Base-by-base conservation (phyloP, 1,140 invertebrate genomes). In the Riptortus pedestris region DNA sequence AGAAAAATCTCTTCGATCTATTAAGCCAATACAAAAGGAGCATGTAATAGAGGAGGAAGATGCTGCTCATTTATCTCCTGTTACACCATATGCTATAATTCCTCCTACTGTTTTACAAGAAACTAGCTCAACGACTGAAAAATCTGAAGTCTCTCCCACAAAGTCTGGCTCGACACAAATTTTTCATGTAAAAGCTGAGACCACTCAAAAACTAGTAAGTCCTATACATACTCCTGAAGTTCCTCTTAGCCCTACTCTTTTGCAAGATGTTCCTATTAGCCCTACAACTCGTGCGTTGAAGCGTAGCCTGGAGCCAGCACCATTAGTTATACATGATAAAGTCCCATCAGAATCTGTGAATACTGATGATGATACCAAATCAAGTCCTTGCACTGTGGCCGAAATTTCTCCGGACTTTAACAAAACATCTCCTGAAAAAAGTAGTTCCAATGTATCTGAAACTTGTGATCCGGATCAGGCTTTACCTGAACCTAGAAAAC, bases 21-120 rank as follows among this genome's bases (percentile, higher is more conserved):
- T 66, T 7, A 63, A 60, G 20, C 27, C 47, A 2, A 57, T 55
- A 22, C 38, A 59, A 57, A 45, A 63, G 47, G 66, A 67, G 33
- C 57, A 63, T 47, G 52, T 66, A 48, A 66, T 67, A 16, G 65
- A 69, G 61, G 68, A 69, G 63, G 67, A 65, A 60, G 60, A 65
- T 63, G 20, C 61, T 5, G 28, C 59, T 28, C 57, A 55, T 64
- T 38, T 62, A 20, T 66, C 65, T 47, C 51, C 51, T 55, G 5
- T 55, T 26, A 24, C 24, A 7, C 31, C 31, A 38, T 5, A 7
- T 38, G 5, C 31, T 7, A 7, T 14, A 31, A 27, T 33, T n/a
- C n/a, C 7, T n/a, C 58, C n/a, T 22, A 31, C 29, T 31, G 58
- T 16, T 38, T 60, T 16, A 29, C 29, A 20, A 62, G 38, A 62